Evolutionary conservation across 2,888 invertebrate species (phyloP), one percentile per base, ranked within the genome.

Genomic region (Pediacus dermestoides): DNA sequence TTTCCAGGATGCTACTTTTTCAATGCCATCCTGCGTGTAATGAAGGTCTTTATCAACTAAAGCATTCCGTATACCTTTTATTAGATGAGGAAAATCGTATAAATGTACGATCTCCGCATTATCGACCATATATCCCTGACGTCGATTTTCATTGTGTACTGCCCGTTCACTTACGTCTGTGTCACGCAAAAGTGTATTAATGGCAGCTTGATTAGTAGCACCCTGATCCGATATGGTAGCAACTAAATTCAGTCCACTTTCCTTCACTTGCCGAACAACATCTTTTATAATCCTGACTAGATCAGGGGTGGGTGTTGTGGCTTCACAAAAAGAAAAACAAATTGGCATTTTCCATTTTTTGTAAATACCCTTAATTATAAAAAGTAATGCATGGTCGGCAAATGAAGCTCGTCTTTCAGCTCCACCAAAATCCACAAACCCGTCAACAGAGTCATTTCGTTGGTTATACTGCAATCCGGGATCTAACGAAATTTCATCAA

Each of bases 171-270:
- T n/a, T 8, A 3, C 4, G 6, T 18, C 16, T 7, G 41, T 41
- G 1, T 37, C 31, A 4, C 15, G 4, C 2, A 35, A 11, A 1
- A 39, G 15, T 3, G 7, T 9, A 16, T 39, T 44, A 13, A 41
- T 30, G 3, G 41, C 34, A 7, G 37, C 37, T 2, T 12, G 8
- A 23, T 40, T 44, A 3, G 31, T 40, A 7, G 31, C 30, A 3
- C 34, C 36, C 16, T 44, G 40, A 9, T 46, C 41, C 44, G 46
- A 58, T 21, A 58, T 46, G 4, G 55, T 55, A 7, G 55, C 55
- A n/a, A 57, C 42, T 14, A 57, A 36, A 16, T 32, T 30, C 2
- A 44, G 11, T 1, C 44, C 48, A 3, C 12, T 31, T 1, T 21
- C 2, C 11, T 22, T 13, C n/a, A 39, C 1, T 8, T 8, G 6